Percentiles rank a stretch among this genome's conserved stretches.
These are phyloP conservation scores for Sminthopsis crassicaudata DNA, from an alignment of 2,113 vertebrate species.

Conservation along the genomic window DNA sequence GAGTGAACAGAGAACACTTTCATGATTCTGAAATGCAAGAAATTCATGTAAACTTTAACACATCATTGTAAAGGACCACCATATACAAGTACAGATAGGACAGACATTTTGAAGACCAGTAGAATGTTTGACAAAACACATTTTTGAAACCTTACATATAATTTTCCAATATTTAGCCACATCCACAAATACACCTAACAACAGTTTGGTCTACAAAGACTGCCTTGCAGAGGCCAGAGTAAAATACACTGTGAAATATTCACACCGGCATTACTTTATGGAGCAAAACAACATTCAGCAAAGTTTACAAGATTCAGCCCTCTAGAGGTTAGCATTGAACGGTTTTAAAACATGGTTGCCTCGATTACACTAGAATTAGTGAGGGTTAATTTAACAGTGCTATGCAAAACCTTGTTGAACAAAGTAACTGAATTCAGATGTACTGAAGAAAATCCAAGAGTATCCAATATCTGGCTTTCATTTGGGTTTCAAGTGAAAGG, in stretches of 20 bases:
- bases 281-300: not conserved
- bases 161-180: conserved; percentile 12
- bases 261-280: conserved; percentile 5
- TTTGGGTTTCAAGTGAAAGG: not conserved
- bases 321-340: not conserved
- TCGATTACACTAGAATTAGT: conserved; percentile 5
- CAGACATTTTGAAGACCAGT: conserved; percentile 4
- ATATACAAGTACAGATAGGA: not conserved
- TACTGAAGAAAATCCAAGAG: not conserved
- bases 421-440: conserved; percentile 5
- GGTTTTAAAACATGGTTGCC: not conserved
- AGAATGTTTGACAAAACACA: not conserved
- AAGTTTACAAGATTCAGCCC: not conserved
- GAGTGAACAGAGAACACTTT: conserved; percentile 3
- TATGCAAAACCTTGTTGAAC: not conserved
- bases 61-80: not conserved
- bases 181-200: conserved; percentile 3
- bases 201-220: not conserved
- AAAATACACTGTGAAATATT: not conserved
- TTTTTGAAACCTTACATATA: not conserved
- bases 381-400: conserved; percentile 5
- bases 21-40: not conserved
- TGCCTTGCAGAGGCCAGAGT: not conserved
- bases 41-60: not conserved
- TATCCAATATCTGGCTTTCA: not conserved